Percentiles rank a stretch among this genome's conserved stretches.
Conservation (phyloP, 1,140 invertebrate species). For the Bombus polaris region DNA sequence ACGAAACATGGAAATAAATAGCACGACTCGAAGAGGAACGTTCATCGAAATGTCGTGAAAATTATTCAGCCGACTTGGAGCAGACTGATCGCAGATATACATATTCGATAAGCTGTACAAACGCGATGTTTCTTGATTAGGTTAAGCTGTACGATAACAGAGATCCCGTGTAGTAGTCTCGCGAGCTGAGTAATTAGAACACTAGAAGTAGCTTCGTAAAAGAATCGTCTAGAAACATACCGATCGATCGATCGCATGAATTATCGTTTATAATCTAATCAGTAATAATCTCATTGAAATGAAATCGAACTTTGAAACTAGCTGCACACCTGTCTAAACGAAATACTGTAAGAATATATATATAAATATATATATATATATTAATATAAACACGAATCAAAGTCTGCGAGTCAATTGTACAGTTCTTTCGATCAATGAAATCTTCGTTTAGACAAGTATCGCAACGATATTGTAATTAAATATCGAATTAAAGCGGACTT, state of each 20-base stretch:
- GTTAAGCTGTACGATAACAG: slow-evolving; percentile 35
- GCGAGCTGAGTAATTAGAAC: background rate
- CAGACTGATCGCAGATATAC: slow-evolving; percentile 32
- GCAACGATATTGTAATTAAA: too few species aligned
- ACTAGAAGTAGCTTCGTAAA: background rate
- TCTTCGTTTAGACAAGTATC: background rate
- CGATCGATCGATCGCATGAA: background rate
- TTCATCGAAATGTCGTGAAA: background rate
- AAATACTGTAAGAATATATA: background rate
- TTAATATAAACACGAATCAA: background rate
- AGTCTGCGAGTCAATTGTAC: background rate
- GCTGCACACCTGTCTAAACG: slow-evolving; percentile 12
- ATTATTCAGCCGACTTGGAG: background rate
- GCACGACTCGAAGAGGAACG: background rate
- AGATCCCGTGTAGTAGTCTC: background rate
- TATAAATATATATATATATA: background rate
- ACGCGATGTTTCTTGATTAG: slow-evolving; percentile 52
- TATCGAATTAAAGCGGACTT: background rate
- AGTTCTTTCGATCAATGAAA: background rate
- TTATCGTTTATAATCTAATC: background rate
- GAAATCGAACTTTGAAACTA: background rate
- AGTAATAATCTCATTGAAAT: background rate
- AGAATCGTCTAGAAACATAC: background rate
- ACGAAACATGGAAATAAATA: background rate
- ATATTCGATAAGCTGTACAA: slow-evolving; percentile 43